Base-by-base conservation (phyloP, 2,797 vertebrate species). In the Odontamblyopus lacepedii region DNA sequence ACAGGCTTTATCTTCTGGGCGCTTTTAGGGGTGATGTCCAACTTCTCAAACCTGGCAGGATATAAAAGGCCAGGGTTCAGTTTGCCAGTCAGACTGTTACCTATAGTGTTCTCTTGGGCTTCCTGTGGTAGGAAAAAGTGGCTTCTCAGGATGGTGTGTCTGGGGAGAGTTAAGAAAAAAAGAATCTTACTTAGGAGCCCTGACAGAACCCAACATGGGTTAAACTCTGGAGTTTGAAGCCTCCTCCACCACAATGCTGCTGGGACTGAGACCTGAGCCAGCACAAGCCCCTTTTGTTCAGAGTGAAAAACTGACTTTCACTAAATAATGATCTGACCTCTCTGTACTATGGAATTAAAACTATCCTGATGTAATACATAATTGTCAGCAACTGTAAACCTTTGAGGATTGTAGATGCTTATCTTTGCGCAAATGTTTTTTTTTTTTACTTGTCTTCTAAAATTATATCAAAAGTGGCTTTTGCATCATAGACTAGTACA, bases 51-150 rank as follows among this genome's bases (percentile, higher is more conserved):
- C 98, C 98, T 99, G 98, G 97, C 98, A 99, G 98, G 98, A 98
- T 99, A 99, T 97, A 99, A 99, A 99, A 99, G 98, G 97, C 98
- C 98, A 99, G 98, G 98, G 95, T 99, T 99, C 98, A 99, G 98
- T 99, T 99, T 99, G 95, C 96, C 98, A 98, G 97, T 99, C 96
- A 99, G 96, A 99, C 97, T 97, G 97, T 95, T 99, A 99, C 96
- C 97, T 99, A 99, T 96, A 97, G 96, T 96, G 98, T 97, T 99
- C 97, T 99, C 98, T 98, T 99, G 98, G 97, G 97, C 96, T 98
- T 99, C 98, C 97, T 99, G 98, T 97, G 98, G 98, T 99, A 99
- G 97, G 96, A 98, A 99, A 99, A 98, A 99, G 98, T 99, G 98
- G 97, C 98, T 99, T 99, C 98, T 99, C 98, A 99, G 98, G 97